Evolutionary conservation across 2,113 vertebrate genomes (phyloP).

Genomic region (Gnathonemus echidnorhynchus): DNA sequence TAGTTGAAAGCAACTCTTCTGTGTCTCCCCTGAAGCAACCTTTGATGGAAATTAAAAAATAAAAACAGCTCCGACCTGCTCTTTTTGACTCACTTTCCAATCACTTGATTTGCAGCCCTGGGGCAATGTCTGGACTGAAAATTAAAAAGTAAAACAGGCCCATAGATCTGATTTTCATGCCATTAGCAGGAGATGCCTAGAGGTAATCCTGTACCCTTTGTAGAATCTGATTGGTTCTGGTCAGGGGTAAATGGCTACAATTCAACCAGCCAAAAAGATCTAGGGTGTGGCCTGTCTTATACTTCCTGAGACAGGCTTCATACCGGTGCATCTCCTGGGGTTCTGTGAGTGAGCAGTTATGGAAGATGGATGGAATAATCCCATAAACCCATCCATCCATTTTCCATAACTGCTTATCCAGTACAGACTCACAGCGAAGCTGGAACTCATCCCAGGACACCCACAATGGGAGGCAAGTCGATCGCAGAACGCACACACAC

Average conservation of each 20-base stretch:
- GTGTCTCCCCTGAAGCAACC: constrained; percentile 1
- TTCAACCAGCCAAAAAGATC: neutral
- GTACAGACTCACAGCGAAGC: neutral
- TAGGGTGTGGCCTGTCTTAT: neutral
- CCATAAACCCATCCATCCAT: neutral
- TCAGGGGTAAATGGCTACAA: neutral
- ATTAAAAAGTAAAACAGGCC: neutral
- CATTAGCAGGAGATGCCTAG: neutral
- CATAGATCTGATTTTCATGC: neutral
- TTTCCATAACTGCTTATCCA: neutral
- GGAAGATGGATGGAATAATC: neutral
- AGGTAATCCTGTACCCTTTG: neutral
- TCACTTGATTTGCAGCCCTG: constrained; percentile 10
- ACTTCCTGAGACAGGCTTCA: neutral
- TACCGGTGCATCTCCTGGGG: neutral
- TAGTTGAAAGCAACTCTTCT: constrained; percentile 11
- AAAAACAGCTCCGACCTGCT: neutral
- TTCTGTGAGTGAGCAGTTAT: neutral
- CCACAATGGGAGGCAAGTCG: neutral
- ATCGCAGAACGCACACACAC: neutral
- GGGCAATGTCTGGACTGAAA: neutral
- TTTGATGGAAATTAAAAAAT: constrained; percentile 18
- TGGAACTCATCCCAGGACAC: neutral
- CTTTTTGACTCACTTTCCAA: neutral
- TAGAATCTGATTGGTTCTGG: neutral